These are phyloP conservation scores for Diorhabda carinulata DNA, from an alignment of 1,140 invertebrate genomes.

Conservation along the genomic window DNA sequence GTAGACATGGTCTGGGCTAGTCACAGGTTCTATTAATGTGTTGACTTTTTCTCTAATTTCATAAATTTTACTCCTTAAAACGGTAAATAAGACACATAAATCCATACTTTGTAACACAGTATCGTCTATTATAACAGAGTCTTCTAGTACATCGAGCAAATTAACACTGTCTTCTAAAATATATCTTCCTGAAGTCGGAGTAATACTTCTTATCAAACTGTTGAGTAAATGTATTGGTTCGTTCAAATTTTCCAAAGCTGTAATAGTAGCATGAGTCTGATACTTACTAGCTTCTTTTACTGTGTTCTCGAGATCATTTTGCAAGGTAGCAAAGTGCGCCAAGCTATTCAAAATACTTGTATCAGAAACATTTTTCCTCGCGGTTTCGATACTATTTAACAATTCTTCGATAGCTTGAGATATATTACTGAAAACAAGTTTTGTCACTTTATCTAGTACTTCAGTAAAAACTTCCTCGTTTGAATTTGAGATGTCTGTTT, in stretches of 20 bases:
- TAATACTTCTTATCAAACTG: slow-evolving; percentile 38
- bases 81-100: slow-evolving; percentile 30
- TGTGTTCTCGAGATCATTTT: slow-evolving; percentile 41
- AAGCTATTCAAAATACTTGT: slow-evolving; percentile 38
- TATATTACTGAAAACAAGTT: slow-evolving; percentile 42
- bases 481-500: slow-evolving; percentile 3
- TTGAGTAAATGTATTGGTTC: slow-evolving; percentile 42
- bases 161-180: slow-evolving; percentile 43
- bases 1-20: slow-evolving; percentile 20
- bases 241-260: slow-evolving; percentile 39
- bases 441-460: slow-evolving; percentile 43
- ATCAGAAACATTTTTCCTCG: slow-evolving; percentile 35
- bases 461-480: slow-evolving; percentile 41
- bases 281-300: slow-evolving; percentile 32
- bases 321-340: slow-evolving; percentile 39
- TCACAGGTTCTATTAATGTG: slow-evolving; percentile 29
- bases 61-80: slow-evolving; percentile 32
- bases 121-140: slow-evolving; percentile 39
- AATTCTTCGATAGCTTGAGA: slow-evolving; percentile 40
- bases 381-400: slow-evolving; percentile 41
- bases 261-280: slow-evolving; percentile 36
- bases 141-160: slow-evolving; percentile 45
- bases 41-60: slow-evolving; percentile 41
- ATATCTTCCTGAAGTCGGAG: slow-evolving; percentile 31
- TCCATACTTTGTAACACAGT: slow-evolving; percentile 32